phyloP scores from a whole-genome alignment of 2,797 vertebrate species.

The Dendrocincla fuliginosa region DNA sequence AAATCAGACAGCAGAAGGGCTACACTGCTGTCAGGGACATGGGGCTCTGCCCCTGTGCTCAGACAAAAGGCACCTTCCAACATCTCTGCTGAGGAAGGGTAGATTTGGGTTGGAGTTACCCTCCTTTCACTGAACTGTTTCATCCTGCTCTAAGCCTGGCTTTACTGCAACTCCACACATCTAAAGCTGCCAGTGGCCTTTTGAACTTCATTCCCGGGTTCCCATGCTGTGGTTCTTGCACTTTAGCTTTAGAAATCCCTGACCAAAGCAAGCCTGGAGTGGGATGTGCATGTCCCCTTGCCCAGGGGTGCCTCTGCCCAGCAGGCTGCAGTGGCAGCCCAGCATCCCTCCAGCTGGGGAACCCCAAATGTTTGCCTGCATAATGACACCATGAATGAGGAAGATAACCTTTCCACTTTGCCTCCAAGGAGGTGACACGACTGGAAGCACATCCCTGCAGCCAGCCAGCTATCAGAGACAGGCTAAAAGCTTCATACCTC shows the following conservation, averaged over 20 bases:
- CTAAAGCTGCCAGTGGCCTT: background rate
- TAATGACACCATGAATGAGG: rapidly evolving
- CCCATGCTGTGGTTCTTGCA: background rate
- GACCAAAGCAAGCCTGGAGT: background rate
- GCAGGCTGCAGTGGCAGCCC: background rate
- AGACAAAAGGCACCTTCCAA: rapidly evolving
- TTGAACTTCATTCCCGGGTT: background rate
- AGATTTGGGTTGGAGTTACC: background rate
- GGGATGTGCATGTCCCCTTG: rapidly evolving
- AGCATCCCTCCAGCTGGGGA: background rate
- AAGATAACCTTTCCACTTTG: background rate
- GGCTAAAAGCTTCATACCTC: background rate
- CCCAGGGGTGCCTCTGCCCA: background rate
- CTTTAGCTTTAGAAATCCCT: background rate
- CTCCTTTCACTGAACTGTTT: background rate
- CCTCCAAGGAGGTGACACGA: background rate
- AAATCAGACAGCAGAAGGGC: background rate
- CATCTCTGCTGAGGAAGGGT: background rate
- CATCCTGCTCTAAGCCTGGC: background rate
- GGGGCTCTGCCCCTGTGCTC: background rate
- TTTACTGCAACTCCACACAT: background rate
- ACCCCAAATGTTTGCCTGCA: background rate
- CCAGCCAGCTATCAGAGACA: background rate
- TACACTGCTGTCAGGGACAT: rapidly evolving
- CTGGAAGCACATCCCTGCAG: background rate